Evolutionary conservation across 2,797 vertebrate species (phyloP).

Genomic region (Heterohyrax brucei): DNA sequence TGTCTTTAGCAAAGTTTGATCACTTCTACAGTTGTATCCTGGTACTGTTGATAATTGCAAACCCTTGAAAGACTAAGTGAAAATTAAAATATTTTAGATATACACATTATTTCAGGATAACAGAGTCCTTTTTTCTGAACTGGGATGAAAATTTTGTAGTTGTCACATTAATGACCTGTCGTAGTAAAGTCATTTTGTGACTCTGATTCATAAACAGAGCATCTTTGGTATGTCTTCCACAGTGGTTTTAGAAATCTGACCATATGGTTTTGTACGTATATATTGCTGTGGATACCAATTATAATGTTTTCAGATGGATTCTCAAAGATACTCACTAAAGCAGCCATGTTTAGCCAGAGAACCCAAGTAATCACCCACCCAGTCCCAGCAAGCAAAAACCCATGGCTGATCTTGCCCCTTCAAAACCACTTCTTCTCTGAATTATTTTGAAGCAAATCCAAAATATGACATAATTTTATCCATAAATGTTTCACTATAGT

Average conservation of each 20-base stretch:
- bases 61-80: not conserved
- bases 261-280: not conserved
- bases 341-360: conserved; percentile 6
- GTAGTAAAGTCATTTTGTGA: conserved; percentile 23
- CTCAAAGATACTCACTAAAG: conserved; percentile 31
- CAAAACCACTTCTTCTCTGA: conserved; percentile 1
- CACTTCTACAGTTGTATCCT: conserved; percentile 7
- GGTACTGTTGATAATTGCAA: conserved; percentile 40
- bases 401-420: not conserved
- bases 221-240: conserved; percentile 56
- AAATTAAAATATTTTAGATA: conserved; percentile 68
- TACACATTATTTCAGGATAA: conserved; percentile 25
- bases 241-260: conserved; percentile 54
- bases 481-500: conserved; percentile 44
- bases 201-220: conserved; percentile 25
- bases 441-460: conserved; percentile 61
- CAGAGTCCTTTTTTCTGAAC: conserved; percentile 56
- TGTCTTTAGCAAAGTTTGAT: conserved; percentile 52
- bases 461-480: conserved; percentile 42
- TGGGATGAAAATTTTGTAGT: conserved; percentile 26
- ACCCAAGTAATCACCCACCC: not conserved
- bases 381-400: not conserved
- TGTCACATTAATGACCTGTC: conserved; percentile 1
- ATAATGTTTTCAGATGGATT: conserved; percentile 52
- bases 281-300: not conserved